Evolutionary conservation across 2,797 vertebrate species (phyloP).

Genomic region (Myripristis jacobus): DNA sequence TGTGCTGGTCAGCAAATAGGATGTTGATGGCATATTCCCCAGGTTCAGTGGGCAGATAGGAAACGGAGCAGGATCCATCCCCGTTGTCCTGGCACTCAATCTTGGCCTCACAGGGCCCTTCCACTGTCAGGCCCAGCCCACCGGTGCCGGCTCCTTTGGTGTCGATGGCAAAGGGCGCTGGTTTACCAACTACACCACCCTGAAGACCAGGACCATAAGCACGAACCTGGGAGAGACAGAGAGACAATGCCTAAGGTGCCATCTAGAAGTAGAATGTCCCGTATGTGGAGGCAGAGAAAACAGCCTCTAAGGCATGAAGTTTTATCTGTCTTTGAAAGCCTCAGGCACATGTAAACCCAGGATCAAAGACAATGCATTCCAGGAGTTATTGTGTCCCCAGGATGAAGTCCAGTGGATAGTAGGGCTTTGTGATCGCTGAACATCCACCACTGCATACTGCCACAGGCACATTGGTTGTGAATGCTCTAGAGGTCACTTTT

Average conservation of each 20-base stretch:
- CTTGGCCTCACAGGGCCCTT: constrained; percentile 96
- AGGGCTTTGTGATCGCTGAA: no score
- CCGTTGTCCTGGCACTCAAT: constrained; percentile 97
- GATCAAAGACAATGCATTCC: no score
- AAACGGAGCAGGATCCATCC: constrained; percentile 93
- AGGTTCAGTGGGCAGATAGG: constrained; percentile 92
- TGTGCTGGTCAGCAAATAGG: constrained; percentile 91
- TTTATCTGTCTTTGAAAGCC: no score
- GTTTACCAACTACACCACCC: constrained; percentile 88
- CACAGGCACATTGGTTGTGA: no score
- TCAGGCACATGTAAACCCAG: no score
- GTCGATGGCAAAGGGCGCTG: constrained; percentile 92
- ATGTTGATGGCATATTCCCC: constrained; percentile 97
- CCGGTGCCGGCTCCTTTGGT: constrained; percentile 94
- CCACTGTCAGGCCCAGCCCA: constrained; percentile 93
- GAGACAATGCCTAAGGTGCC: background rate
- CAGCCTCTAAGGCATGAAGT: no score
- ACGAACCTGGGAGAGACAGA: constrained; percentile 81
- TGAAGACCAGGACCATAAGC: constrained; percentile 92
- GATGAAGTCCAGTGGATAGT: no score
- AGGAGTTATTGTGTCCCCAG: no score
- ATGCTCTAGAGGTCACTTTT: no score
- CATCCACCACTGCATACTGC: no score
- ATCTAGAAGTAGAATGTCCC: background rate
- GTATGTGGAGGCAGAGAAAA: no score